phyloP scores from a whole-genome alignment of 2,797 vertebrate genomes.

The Anisognathus igniventris region DNA sequence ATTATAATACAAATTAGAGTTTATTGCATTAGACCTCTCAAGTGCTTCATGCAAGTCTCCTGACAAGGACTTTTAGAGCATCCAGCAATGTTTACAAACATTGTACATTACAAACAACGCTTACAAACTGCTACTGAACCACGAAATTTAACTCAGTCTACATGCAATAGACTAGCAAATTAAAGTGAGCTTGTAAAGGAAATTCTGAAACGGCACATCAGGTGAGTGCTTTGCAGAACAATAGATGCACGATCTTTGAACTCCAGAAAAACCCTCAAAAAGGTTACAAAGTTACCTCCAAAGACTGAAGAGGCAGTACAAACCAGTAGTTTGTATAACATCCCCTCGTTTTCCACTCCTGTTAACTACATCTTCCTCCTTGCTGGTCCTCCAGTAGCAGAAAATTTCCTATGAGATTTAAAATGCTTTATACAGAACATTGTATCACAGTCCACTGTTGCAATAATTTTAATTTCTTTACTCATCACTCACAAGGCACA shows the following conservation, averaged over 20 bases:
- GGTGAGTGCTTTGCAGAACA: background rate
- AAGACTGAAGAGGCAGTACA: background rate
- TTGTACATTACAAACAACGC: background rate
- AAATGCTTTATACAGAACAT: background rate
- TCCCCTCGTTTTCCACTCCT: accelerated
- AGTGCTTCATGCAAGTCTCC: background rate
- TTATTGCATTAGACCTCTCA: background rate
- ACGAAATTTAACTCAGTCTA: background rate
- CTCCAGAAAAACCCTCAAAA: background rate
- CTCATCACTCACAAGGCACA: background rate
- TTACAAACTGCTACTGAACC: background rate
- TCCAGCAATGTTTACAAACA: background rate
- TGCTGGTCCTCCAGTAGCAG: background rate
- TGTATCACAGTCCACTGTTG: background rate
- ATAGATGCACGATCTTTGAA: background rate
- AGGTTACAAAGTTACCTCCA: background rate
- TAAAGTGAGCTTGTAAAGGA: background rate
- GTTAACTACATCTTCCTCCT: background rate
- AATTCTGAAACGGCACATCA: background rate
- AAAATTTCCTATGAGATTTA: background rate
- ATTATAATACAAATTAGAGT: background rate
- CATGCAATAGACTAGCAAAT: background rate
- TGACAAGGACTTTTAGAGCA: background rate
- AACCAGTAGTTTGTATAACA: background rate
- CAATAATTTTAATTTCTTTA: background rate